These are phyloP conservation scores for Anniella stebbinsi DNA, from an alignment of 2,797 vertebrate genomes.

Conservation along the genomic window DNA sequence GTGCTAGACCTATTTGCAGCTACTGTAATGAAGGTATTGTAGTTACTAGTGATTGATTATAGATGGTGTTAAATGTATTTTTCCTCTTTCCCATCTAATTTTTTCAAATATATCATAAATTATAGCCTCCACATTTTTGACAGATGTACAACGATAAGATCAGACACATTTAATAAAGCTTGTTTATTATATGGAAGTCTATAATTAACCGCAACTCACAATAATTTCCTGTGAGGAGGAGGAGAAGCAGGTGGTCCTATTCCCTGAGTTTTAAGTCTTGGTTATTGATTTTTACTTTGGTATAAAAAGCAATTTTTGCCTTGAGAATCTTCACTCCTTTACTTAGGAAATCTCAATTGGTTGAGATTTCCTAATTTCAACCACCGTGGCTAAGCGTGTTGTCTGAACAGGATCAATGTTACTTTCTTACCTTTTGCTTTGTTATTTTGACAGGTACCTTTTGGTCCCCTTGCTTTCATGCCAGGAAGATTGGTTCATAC, in stretches of 20 bases:
- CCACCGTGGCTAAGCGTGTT: background rate
- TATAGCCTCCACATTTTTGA: constrained; percentile 58
- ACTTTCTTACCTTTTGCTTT: constrained; percentile 13
- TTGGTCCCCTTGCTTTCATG: constrained; percentile 95
- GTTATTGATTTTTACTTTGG: constrained; percentile 59
- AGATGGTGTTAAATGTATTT: constrained; percentile 56
- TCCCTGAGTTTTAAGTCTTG: constrained; percentile 64
- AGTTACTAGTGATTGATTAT: constrained; percentile 42
- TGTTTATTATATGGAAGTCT: constrained; percentile 67
- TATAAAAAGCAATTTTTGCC: constrained; percentile 73
- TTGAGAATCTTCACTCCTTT: constrained; percentile 42
- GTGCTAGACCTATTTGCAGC: background rate
- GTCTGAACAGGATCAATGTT: background rate
- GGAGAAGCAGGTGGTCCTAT: constrained; percentile 59
- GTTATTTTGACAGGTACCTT: constrained; percentile 87
- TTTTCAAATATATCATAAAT: constrained; percentile 61
- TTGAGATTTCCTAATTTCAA: too few relatives aligned
- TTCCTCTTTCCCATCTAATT: constrained; percentile 50
- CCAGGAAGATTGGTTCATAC: constrained; percentile 93
- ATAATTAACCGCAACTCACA: constrained; percentile 71
- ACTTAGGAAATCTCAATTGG: background rate
- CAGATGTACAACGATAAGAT: constrained; percentile 67
- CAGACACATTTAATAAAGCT: constrained; percentile 64
- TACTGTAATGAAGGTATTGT: constrained; percentile 11
- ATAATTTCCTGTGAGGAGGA: constrained; percentile 66